These are phyloP conservation scores for Microcebus jonahi DNA, from an alignment of 2,113 vertebrate genomes.

Conservation along the genomic window DNA sequence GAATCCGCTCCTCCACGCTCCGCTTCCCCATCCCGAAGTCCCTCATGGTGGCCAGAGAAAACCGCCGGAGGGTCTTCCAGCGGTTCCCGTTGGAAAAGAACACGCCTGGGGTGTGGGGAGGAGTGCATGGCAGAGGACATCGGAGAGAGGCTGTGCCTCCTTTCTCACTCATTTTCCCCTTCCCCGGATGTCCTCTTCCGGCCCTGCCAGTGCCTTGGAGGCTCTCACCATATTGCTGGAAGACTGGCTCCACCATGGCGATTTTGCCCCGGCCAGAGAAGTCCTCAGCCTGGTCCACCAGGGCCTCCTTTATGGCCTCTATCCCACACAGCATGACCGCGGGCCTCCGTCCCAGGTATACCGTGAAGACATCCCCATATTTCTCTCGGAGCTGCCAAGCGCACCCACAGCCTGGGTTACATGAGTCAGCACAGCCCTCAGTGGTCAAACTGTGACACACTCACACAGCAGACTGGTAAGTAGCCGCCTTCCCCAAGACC, in stretches of 20 bases:
- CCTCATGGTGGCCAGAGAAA: slow-evolving; percentile 82
- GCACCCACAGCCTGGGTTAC: background rate
- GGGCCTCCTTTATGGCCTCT: slow-evolving; percentile 73
- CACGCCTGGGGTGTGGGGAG: slow-evolving; percentile 42
- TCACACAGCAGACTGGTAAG: background rate
- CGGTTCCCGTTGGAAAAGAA: slow-evolving; percentile 76
- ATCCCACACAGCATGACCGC: slow-evolving; percentile 74
- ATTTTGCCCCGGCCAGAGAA: slow-evolving; percentile 70
- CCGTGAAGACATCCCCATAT: slow-evolving; percentile 76
- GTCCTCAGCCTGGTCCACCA: slow-evolving; percentile 72
- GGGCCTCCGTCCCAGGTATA: slow-evolving; percentile 69
- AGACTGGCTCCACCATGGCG: accelerated
- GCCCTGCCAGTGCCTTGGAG: background rate
- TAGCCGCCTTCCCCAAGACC: background rate
- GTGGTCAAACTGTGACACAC: background rate
- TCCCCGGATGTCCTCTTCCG: background rate
- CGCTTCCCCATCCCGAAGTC: slow-evolving; percentile 85
- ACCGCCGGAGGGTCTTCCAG: slow-evolving; percentile 82
- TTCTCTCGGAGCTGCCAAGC: slow-evolving; percentile 66
- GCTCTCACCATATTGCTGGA: slow-evolving; percentile 70
- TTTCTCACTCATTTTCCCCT: accelerated
- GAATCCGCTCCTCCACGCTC: slow-evolving; percentile 82
- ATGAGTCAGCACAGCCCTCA: background rate
- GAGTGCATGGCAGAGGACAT: background rate
- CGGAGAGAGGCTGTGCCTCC: background rate